Evolutionary conservation across 2,797 vertebrate species (phyloP).

Genomic region (Tragopan temminckii): DNA sequence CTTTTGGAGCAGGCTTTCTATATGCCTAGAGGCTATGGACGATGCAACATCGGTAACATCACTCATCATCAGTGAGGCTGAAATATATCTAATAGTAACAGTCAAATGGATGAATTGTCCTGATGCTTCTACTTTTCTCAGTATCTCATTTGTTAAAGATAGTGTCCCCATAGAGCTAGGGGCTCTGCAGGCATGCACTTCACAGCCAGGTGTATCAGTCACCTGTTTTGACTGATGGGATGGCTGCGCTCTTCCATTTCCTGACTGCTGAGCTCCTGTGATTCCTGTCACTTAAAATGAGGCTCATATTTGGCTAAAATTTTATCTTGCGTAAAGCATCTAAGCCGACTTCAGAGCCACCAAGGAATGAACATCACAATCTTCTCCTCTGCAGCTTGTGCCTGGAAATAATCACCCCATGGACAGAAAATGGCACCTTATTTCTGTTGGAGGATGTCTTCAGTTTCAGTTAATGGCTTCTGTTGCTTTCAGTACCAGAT

Average conservation of each 20-base stretch:
- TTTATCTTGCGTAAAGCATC: neutral
- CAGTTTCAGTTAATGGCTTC: neutral
- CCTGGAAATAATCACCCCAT: neutral
- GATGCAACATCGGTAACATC: neutral
- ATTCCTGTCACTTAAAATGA: neutral
- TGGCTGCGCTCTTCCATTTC: conserved; percentile 13
- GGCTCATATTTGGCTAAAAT: neutral
- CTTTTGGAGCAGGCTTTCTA: neutral
- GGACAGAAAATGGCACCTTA: neutral
- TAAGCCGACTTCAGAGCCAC: neutral
- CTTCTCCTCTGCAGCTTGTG: neutral
- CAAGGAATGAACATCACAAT: fast-evolving
- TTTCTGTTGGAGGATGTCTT: neutral
- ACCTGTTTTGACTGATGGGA: neutral
- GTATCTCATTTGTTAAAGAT: conserved; percentile 16
- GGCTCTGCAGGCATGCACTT: neutral
- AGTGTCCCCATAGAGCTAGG: neutral
- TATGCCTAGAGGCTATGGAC: neutral
- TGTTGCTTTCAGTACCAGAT: neutral
- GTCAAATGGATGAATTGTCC: neutral
- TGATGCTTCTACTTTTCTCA: neutral
- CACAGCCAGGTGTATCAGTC: conserved; percentile 32
- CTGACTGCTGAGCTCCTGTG: conserved; percentile 3
- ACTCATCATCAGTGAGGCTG: neutral
- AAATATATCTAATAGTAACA: neutral